A percentile compares a stretch with the other conserved stretches of the same genome.
Evolutionary conservation across 2,888 invertebrate species (phyloP).

Genomic region (Poecilus cupreus): DNA sequence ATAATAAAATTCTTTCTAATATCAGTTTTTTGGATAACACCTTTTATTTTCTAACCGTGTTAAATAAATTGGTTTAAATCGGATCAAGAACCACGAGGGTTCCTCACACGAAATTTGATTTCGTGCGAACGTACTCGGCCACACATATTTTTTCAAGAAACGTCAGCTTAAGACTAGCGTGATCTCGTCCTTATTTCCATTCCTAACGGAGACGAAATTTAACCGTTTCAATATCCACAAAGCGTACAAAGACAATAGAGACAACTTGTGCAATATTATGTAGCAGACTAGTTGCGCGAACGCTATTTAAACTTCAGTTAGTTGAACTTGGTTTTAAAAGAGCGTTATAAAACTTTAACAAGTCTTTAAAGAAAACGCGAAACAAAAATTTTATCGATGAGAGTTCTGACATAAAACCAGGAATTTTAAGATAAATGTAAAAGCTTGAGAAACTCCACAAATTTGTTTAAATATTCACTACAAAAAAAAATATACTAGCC

Average conservation of each 20-base stretch:
- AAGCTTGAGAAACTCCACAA: too few relatives aligned
- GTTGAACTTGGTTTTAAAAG: constrained; percentile 10
- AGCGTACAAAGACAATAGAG: not conserved
- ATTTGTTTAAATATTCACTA: not conserved
- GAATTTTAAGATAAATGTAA: not conserved
- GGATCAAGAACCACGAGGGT: constrained; percentile 9
- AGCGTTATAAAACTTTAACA: constrained; percentile 28
- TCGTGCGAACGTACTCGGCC: not conserved
- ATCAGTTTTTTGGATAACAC: constrained; percentile 34
- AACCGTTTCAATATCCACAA: constrained; percentile 11
- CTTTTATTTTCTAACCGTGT: constrained; percentile 40
- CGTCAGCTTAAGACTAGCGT: not conserved
- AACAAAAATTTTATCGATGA: constrained; percentile 19
- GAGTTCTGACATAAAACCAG: not conserved
- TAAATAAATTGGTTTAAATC: constrained; percentile 41
- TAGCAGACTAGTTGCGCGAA: constrained; percentile 13
- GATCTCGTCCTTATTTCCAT: constrained; percentile 9
- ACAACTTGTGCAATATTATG: constrained; percentile 22
- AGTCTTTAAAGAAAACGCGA: constrained; percentile 11
- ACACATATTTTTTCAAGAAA: constrained; percentile 36
- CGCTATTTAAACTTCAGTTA: constrained; percentile 32
- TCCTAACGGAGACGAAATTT: not conserved
- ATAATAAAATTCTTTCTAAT: constrained; percentile 26
- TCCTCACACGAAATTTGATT: constrained; percentile 25
- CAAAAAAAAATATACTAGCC: too few relatives aligned